Evolutionary conservation across 2,797 vertebrate species (phyloP).

Genomic region (Melanotaenia trifasciata): DNA sequence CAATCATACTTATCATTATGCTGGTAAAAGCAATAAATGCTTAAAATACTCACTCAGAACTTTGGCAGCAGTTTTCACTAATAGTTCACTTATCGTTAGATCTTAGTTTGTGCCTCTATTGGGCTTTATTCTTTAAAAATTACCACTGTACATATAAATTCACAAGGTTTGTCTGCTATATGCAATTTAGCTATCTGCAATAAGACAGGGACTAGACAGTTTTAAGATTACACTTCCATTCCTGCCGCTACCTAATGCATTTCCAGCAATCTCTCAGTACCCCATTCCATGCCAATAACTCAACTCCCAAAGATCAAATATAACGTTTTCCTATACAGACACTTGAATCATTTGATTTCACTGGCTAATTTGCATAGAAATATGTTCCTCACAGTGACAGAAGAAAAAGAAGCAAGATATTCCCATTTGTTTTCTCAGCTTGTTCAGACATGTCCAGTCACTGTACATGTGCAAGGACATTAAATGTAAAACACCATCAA

Average conservation of each 20-base stretch:
- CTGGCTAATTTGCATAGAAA: constrained; percentile 54
- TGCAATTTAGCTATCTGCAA: constrained; percentile 24
- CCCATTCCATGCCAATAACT: constrained; percentile 15
- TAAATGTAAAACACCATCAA: constrained; percentile 38
- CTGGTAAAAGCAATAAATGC: not conserved
- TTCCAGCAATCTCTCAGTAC: constrained; percentile 16
- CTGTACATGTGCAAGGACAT: constrained; percentile 31
- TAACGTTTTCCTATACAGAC: constrained; percentile 43
- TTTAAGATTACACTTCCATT: constrained; percentile 46
- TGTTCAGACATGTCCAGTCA: constrained; percentile 23
- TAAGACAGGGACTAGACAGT: constrained; percentile 35
- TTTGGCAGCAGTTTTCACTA: constrained; percentile 11
- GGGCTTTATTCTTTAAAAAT: constrained; percentile 23
- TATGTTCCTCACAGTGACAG: constrained; percentile 42
- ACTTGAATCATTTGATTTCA: constrained; percentile 51
- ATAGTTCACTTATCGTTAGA: constrained; percentile 12
- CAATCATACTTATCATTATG: not conserved
- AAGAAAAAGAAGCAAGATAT: not conserved
- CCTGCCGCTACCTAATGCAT: constrained; percentile 17
- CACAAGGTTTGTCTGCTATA: constrained; percentile 26
- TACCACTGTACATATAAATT: constrained; percentile 8
- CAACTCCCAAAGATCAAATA: constrained; percentile 47
- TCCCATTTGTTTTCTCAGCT: constrained; percentile 34
- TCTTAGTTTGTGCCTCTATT: constrained; percentile 10
- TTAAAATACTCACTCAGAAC: not conserved